Base-by-base conservation (phyloP, 2,797 vertebrate genomes). In the Poecilia gillii region DNA sequence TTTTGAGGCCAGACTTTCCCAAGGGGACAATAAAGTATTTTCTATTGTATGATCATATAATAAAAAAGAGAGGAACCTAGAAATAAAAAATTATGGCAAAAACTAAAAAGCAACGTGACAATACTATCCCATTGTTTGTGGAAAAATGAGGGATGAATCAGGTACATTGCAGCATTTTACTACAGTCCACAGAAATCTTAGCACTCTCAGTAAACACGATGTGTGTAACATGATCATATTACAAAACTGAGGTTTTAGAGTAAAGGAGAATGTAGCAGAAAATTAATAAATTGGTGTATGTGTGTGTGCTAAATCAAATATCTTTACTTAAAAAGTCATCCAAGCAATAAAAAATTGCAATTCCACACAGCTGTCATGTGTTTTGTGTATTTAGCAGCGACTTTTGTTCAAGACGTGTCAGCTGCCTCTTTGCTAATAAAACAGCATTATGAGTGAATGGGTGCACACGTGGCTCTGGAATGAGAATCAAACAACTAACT, bases 381-480 rank as follows among this genome's bases (percentile, higher is more conserved):
- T 41, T 76, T 39, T 57, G 12, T 45, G n/a, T 28, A 72, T 51
- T 71, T 39, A 57, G 36, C 39, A 57, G 28, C 7, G 39, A 39
- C 4, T 33, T 71, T 79, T 79, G 11, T 75, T 53, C 39, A 13
- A 62, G 36, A 16, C 49, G 43, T 70, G 79, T 85, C 84, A 84
- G 81, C 80, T 82, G 84, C 77, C 80, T 28, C 64, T 82, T 47
- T 74, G 77, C 57, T 78, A 74, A 72, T 72, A 8, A 51, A 66
- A 14, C 11, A 43, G 31, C 25, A 12, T 33, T 72, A 0, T 6
- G 31, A 72, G 76, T 73, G 39, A 72, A 51, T 51, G 49, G 31
- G 49, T 16, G 36, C 12, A 11, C 49, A 45, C 9, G n/a, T 53
- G 66, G 43, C 12, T 51, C 1, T 68, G 28, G 33, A 53, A 20